Evolutionary conservation across 1,140 invertebrate species (phyloP).

Genomic region (Zaprionus nigranus): DNA sequence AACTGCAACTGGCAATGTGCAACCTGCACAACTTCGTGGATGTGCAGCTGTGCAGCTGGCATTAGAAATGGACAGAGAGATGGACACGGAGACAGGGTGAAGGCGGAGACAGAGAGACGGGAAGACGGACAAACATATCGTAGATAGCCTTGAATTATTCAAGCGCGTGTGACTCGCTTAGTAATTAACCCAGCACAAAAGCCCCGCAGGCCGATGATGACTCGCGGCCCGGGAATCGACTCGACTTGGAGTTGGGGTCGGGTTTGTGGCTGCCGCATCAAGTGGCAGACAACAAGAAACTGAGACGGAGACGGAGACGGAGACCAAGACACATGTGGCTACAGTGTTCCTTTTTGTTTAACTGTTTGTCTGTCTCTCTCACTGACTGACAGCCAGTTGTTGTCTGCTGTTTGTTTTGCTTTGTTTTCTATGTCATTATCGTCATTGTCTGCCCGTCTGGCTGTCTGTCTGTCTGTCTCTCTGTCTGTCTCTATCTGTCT

Average conservation of each 20-base stretch:
- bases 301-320: constrained; percentile 36
- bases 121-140: constrained; percentile 10
- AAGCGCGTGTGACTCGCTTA: constrained; percentile 82
- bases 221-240: constrained; percentile 44
- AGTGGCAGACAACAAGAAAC: constrained; percentile 66
- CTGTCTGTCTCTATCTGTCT: constrained; percentile 2
- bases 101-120: constrained; percentile 20
- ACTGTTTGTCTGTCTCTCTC: constrained; percentile 42
- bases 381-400: constrained; percentile 27
- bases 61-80: constrained; percentile 55
- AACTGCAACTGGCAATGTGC: neutral
- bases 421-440: constrained; percentile 79
- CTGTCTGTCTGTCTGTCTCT: constrained; percentile 21
- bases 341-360: constrained; percentile 72
- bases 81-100: constrained; percentile 29
- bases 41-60: constrained; percentile 60
- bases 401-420: constrained; percentile 60
- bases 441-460: constrained; percentile 58
- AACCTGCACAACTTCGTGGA: constrained; percentile 25
- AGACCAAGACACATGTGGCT: constrained; percentile 45
- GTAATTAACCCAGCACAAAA: constrained; percentile 81
- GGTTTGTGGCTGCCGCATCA: constrained; percentile 53
- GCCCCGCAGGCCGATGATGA: constrained; percentile 72
- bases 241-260: constrained; percentile 22
- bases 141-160: constrained; percentile 81